Percentiles rank a stretch among this genome's conserved stretches.
These are phyloP conservation scores for Baryphthengus martii DNA, from an alignment of 2,113 vertebrate species.

Conservation along the genomic window DNA sequence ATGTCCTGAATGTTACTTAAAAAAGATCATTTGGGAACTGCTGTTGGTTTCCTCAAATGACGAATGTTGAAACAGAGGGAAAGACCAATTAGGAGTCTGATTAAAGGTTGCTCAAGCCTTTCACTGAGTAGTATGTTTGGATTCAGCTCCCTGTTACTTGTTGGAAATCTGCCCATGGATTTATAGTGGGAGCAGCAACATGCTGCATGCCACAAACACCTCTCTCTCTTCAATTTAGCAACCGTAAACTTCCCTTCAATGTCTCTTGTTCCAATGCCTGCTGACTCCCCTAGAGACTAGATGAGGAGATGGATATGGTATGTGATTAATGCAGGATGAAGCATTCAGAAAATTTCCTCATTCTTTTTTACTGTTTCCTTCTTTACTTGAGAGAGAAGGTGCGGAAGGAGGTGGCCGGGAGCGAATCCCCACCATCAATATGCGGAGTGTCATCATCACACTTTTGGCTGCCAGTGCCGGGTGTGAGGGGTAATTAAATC, in stretches of 20 bases:
- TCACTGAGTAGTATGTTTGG: not conserved
- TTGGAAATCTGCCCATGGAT: conserved; percentile 29
- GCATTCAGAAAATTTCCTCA: not conserved
- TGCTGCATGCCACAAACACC: conserved; percentile 44
- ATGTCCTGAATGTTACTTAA: conserved; percentile 11
- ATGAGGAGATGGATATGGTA: not conserved
- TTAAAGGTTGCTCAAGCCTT: conserved; percentile 51
- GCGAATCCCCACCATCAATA: not conserved
- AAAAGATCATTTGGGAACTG: conserved; percentile 33
- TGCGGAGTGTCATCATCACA: not conserved
- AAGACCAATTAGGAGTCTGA: conserved; percentile 44
- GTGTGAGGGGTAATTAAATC: conserved; percentile 1
- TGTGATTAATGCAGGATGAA: conserved; percentile 19
- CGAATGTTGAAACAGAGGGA: conserved; percentile 33
- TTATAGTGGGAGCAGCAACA: conserved; percentile 15
- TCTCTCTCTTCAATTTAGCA: conserved; percentile 1
- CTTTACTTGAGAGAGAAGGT: not conserved
- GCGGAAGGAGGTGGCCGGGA: not conserved
- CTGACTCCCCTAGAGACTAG: not conserved
- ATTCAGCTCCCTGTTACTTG: conserved; percentile 19
- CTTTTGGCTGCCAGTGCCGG: not conserved
- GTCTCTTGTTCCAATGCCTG: not conserved
- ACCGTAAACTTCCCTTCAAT: conserved; percentile 37
- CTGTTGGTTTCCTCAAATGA: conserved; percentile 32
- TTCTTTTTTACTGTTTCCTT: not conserved